Evolutionary conservation across 2,113 vertebrate species (phyloP).

Genomic region (Prietella phreatophila): DNA sequence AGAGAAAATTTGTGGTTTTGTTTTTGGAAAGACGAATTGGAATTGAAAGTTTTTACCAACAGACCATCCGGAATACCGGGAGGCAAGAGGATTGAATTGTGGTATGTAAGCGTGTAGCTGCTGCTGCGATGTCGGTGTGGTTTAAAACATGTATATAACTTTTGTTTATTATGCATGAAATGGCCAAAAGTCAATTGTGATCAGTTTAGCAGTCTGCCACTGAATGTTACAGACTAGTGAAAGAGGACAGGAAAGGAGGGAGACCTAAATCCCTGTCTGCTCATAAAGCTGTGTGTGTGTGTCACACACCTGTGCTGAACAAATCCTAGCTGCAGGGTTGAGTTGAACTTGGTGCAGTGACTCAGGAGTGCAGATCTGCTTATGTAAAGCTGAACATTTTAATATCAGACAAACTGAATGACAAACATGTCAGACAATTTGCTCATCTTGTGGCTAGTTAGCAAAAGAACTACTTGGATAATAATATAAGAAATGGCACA

Average conservation of each 20-base stretch:
- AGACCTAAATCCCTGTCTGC: neutral
- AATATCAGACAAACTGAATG: neutral
- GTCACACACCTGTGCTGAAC: neutral
- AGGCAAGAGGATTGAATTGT: no score
- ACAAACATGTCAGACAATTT: neutral
- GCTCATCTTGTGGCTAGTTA: neutral
- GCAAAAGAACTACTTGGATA: neutral
- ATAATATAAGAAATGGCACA: neutral
- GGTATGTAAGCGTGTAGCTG: no score
- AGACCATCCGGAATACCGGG: no score
- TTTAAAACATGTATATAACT: no score
- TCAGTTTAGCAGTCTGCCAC: neutral
- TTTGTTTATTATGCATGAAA: no score
- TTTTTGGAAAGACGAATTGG: no score
- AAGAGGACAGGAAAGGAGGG: neutral
- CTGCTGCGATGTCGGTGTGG: no score
- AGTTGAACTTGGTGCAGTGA: slow-evolving; percentile 6
- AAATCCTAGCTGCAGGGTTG: neutral
- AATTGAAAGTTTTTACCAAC: no score
- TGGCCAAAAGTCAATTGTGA: neutral
- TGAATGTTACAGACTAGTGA: neutral
- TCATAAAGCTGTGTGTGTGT: neutral
- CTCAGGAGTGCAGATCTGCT: slow-evolving; percentile 3
- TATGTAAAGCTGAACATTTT: neutral
- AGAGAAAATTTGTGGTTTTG: no score